phyloP scores from a whole-genome alignment of 2,797 vertebrate species.

The Chiroxiphia lanceolata region DNA sequence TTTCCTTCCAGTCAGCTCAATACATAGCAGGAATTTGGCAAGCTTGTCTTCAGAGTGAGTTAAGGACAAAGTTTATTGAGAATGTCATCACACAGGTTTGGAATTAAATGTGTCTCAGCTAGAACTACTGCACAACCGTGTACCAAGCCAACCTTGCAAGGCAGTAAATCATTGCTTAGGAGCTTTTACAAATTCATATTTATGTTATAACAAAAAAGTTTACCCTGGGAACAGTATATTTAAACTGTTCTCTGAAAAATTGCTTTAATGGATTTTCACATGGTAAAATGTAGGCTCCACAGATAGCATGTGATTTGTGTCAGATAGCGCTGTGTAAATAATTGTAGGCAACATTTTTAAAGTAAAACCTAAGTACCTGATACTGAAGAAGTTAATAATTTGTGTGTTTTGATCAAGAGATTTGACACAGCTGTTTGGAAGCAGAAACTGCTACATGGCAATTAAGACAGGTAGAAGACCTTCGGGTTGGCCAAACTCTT shows the following conservation, averaged over 20 bases:
- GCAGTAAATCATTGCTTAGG: slow-evolving; percentile 30
- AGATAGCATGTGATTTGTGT: slow-evolving; percentile 37
- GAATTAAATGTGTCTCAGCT: slow-evolving; percentile 22
- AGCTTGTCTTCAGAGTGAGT: neutral
- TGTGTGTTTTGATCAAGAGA: neutral
- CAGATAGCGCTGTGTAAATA: slow-evolving; percentile 20
- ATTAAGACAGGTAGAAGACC: neutral
- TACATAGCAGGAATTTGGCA: neutral
- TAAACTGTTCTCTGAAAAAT: slow-evolving; percentile 40
- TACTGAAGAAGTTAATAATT: neutral
- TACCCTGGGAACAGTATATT: slow-evolving; percentile 31
- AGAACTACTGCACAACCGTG: neutral
- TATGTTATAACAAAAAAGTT: slow-evolving; percentile 21
- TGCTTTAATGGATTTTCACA: slow-evolving; percentile 40
- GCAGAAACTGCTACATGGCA: neutral
- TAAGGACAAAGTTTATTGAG: slow-evolving; percentile 8
- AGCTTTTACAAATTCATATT: slow-evolving; percentile 49
- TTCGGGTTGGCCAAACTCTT: neutral
- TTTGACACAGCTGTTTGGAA: neutral
- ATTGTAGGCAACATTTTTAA: slow-evolving; percentile 3
- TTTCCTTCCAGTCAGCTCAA: neutral
- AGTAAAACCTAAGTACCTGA: neutral
- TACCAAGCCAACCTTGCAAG: neutral
- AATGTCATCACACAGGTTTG: neutral
- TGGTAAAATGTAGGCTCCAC: neutral